These are phyloP conservation scores for Porites evermanni DNA, from an alignment of 92 coral and sea anemone species.

Conservation along the genomic window DNA sequence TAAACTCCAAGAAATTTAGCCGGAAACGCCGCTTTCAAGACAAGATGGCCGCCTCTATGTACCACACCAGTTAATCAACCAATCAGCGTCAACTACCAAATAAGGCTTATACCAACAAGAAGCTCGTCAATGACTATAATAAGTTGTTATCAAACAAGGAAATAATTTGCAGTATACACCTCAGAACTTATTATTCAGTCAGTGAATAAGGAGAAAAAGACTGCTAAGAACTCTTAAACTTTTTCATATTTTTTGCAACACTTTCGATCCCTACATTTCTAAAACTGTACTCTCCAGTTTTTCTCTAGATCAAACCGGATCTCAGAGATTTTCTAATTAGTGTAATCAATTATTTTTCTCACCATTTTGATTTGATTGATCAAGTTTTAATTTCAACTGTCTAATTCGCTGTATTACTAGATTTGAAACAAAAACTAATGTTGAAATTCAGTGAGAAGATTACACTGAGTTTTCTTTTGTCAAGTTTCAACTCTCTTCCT, in stretches of 20 bases:
- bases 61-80: conserved; percentile 65
- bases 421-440: too few relatives aligned
- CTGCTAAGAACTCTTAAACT: too few relatives aligned
- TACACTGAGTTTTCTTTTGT: too few relatives aligned
- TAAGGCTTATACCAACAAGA: conserved; percentile 63
- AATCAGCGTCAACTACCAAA: conserved; percentile 80
- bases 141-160: background rate
- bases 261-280: background rate
- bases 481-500: too few relatives aligned
- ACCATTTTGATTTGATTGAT: too few relatives aligned
- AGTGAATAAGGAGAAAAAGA: background rate
- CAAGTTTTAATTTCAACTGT: too few relatives aligned
- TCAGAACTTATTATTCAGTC: background rate
- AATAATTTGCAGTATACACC: background rate
- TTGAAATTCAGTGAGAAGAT: too few relatives aligned
- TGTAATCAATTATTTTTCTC: too few relatives aligned
- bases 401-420: too few relatives aligned
- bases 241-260: background rate
- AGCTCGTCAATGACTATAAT: background rate
- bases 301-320: background rate
- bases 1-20: conserved; percentile 63
- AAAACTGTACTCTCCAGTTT: background rate
- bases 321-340: too few relatives aligned
- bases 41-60: conserved; percentile 97
- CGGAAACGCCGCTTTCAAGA: conserved; percentile 82